Evolutionary conservation across 2,113 vertebrate species (phyloP), one percentile per base, ranked within the genome.

Genomic region (Blennius ocellaris): DNA sequence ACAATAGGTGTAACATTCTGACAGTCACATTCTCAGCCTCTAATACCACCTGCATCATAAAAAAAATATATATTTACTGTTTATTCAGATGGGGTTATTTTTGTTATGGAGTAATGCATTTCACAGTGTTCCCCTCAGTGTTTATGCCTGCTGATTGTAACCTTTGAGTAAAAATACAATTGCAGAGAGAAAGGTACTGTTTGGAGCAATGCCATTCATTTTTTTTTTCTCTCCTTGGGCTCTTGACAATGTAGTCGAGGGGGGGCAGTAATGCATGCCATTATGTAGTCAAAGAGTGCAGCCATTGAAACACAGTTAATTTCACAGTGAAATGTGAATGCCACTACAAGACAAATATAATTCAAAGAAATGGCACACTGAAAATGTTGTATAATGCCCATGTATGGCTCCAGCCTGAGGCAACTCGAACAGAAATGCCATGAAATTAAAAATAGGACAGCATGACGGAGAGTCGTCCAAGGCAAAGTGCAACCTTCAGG

Each of bases 391-490:
- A 76, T 89, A 90, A 90, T 89, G 89, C 90, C 89, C 84, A 77
- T 83, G 85, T 87, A 91, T 82, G 81, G 81, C 74, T 76, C 37
- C 60, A 68, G 92, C 92, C 89, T 41, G 71, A 84, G 91, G 92
- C 89, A 70, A 85, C 76, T 78, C 63, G 59, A 85, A 87, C 87
- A 90, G 87, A 93, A 93, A 93, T 91, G 92, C 87, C 91, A 93
- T 89, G 89, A 92, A 91, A 92, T 94, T 93, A 93, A 92, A 93
- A 94, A 91, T 86, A 91, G 92, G 93, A 91, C 93, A 90, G 90
- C 91, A 91, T 93, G 93, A 93, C 86, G 66, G 88, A 86, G 90
- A 87, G 90, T 81, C 73, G 89, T 81, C 89, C 74, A 52, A 86
- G 87, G 89, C 84, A 78, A 87, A 92, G 88, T 84, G 85, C 90